Conservation (phyloP, 1,140 invertebrate genomes). For the Bombus superbus region DNA sequence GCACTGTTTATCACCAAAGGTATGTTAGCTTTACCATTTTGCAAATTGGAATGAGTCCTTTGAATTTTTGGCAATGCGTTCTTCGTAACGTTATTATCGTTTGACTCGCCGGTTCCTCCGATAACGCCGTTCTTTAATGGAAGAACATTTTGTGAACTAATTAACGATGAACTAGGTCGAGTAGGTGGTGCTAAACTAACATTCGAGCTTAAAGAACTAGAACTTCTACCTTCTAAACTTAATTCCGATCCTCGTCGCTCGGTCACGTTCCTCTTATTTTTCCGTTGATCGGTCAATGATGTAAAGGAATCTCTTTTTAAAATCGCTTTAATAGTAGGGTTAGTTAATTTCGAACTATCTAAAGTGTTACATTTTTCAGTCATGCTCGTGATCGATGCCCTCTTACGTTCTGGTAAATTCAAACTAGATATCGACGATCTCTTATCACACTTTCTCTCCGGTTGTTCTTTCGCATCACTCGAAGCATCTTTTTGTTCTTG, state of each 20-base stretch:
- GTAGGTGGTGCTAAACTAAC: constrained; percentile 69
- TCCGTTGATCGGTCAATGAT: constrained; percentile 74
- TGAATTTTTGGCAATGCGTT: constrained; percentile 68
- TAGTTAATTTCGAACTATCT: constrained; percentile 69
- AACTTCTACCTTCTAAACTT: constrained; percentile 72
- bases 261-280: constrained; percentile 64
- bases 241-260: constrained; percentile 70
- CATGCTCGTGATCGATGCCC: constrained; percentile 71
- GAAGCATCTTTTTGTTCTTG: constrained; percentile 38
- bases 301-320: constrained; percentile 71
- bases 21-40: constrained; percentile 78
- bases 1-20: constrained; percentile 79
- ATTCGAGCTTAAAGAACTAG: constrained; percentile 72
- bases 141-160: constrained; percentile 71
- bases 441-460: constrained; percentile 64
- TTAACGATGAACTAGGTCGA: constrained; percentile 75
- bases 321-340: constrained; percentile 49
- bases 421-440: constrained; percentile 75
- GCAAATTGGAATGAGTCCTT: constrained; percentile 73
- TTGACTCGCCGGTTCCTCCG: constrained; percentile 25
- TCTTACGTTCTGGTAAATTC: constrained; percentile 73
- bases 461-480: constrained; percentile 37
- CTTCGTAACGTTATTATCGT: constrained; percentile 50
- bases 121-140: constrained; percentile 60
- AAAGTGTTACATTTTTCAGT: constrained; percentile 76